Evolutionary conservation across 2,113 vertebrate species (phyloP), one percentile per base, ranked within the genome.

Genomic region (Saccopteryx leptura): DNA sequence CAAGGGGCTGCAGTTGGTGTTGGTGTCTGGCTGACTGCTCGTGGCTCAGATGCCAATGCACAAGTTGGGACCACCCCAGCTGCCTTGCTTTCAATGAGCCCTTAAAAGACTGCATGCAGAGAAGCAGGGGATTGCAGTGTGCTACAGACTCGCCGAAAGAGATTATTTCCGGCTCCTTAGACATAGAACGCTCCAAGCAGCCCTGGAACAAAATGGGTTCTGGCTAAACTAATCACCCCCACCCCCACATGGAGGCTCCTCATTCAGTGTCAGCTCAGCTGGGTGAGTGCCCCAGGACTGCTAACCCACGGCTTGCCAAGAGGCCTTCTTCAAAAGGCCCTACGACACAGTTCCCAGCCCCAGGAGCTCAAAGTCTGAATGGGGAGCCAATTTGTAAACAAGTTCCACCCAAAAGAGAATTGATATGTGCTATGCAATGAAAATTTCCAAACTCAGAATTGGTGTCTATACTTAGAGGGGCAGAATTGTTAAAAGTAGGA

Each of bases 161-260:
- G 90, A 75, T 46, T n/a, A 88, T 93, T 95, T 90, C 50, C 75
- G 94, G 80, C 56, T 79, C 94, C 92, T 90, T 90, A 95, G 60
- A 93, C 87, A 92, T 61, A 4, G 23, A 75, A 90, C 9, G 82
- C 91, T 91, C 82, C 68, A 61, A 76, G 66, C 78, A 75, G 60
- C 86, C 31, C 26, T 65, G 76, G 28, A 88, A 65, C 48, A 82
- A 76, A 92, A 94, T 48, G 58, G 88, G 88, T 75, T 92, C 65
- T 9, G 12, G 58, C n/a, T 68, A 48, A 86, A 91, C 18, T 3
- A 82, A 90, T n/a, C 6, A 14, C 28, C 50, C 7, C 33, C 66
- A 56, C 15, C 74, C 61, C 21, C 24, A 66, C 31, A 10, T 0
- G 0, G 39, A 82, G 76, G 74, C 78, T 50, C 33, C 50, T 52